Conservation (phyloP, 2,888 invertebrate genomes). For the Lasius platythorax region DNA sequence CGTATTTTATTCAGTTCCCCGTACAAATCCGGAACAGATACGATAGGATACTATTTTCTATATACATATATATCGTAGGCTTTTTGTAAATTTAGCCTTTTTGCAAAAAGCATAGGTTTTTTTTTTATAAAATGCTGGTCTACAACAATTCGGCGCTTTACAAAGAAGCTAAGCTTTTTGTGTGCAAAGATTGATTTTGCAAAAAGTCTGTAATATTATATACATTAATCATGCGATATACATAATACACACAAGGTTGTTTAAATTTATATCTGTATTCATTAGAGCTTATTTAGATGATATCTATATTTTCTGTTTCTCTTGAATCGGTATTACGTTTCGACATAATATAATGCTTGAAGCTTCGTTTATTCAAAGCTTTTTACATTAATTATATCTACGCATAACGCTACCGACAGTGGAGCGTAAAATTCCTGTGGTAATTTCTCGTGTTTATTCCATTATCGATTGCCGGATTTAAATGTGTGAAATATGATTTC, state of each 20-base stretch:
- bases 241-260: background rate
- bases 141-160: background rate
- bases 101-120: background rate
- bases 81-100: background rate
- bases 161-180: background rate
- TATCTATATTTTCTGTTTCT: slow-evolving; percentile 36
- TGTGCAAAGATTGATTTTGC: background rate
- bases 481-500: slow-evolving; percentile 77
- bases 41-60: background rate
- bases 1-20: slow-evolving; percentile 1
- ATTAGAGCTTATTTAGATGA: slow-evolving; percentile 11
- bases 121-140: background rate
- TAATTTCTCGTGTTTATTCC: slow-evolving; percentile 74
- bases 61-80: too few species aligned
- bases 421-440: slow-evolving; percentile 71
- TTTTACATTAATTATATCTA: slow-evolving; percentile 55
- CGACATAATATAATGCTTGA: slow-evolving; percentile 26
- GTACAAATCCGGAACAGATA: slow-evolving; percentile 15
- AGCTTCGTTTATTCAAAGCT: slow-evolving; percentile 49
- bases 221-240: slow-evolving; percentile 1
- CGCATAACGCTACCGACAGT: slow-evolving; percentile 37
- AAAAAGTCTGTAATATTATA: background rate
- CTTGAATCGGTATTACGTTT: background rate
- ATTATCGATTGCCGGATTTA: slow-evolving; percentile 76
- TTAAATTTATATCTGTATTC: slow-evolving; percentile 1